Conservation (phyloP, 2,888 invertebrate species). For the Piscicola geometra region DNA sequence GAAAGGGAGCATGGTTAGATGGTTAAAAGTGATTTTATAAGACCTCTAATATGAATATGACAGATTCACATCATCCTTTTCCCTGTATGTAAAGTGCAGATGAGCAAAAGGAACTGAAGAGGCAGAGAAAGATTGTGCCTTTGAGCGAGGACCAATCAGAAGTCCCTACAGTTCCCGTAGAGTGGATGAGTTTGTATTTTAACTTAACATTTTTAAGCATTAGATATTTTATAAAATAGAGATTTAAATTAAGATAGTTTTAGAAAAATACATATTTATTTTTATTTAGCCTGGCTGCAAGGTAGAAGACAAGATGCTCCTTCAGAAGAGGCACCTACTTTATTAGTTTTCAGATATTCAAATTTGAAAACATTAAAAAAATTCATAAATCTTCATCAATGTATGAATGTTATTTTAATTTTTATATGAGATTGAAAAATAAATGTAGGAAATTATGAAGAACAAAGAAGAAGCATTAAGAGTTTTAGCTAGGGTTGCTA, state of each 20-base stretch:
- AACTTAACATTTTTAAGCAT: background rate
- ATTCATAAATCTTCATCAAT: too few relatives aligned
- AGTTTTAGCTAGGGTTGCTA: slow-evolving; percentile 15
- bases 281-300: slow-evolving; percentile 27
- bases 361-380: too few relatives aligned
- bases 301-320: slow-evolving; percentile 23
- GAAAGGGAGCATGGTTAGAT: slow-evolving; percentile 22
- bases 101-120: slow-evolving; percentile 8
- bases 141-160: slow-evolving; percentile 8
- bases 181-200: slow-evolving; percentile 30
- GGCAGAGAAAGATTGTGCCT: slow-evolving; percentile 29
- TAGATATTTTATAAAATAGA: background rate
- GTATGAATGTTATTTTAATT: too few relatives aligned
- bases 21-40: background rate
- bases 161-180: slow-evolving; percentile 23
- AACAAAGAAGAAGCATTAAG: slow-evolving; percentile 11
- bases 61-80: background rate
- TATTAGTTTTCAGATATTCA: too few relatives aligned
- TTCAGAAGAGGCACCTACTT: slow-evolving; percentile 14
- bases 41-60: background rate
- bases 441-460: slow-evolving; percentile 21
- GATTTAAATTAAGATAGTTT: background rate
- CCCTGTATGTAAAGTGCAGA: slow-evolving; percentile 4
- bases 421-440: too few relatives aligned
- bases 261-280: background rate